Base-by-base conservation (phyloP, 2,113 vertebrate species). In the Poicephalus gulielmi region DNA sequence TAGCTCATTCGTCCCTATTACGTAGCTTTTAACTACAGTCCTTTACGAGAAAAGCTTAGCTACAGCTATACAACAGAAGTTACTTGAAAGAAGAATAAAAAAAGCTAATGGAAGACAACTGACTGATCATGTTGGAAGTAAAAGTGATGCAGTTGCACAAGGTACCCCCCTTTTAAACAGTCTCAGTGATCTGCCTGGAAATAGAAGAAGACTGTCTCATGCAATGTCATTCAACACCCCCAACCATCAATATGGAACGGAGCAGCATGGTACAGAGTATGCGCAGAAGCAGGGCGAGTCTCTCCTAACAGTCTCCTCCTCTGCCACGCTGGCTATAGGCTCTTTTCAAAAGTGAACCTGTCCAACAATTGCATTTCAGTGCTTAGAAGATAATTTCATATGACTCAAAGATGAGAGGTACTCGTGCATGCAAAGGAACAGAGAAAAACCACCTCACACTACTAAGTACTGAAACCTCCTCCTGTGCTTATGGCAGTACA, bases 161-260 rank as follows among this genome's bases (percentile, higher is more conserved):
- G 17, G 46, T 37, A 35, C 12, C 44, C 10, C 10, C 57, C 19
- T 50, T 53, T 27, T 44, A 50, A 55, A 23, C 3, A 8, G 30
- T 33, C 44, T 39, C 75, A 37, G 41, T 24, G 52, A 43, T 39
- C 39, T 78, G 6, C 28, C 43, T 19, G 66, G n/a, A 82, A 30
- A 68, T 19, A 53, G 24, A 50, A 20, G 31, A 3, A 68, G 17
- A 25, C 16, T 50, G 17, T 19, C 52, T 57, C 28, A 44, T 43
- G 30, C 20, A 31, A 15, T 6, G 11, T 27, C 66, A 57, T 24
- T 74, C 17, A 55, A 30, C 4, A 39, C 17, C 76, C 55, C 19
- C 28, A 10, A 53, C 71, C 9, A n/a, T 10, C 43, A 49, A 20
- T 1, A 31, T 0, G 35, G 33, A 62, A 84, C 0, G 10, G 13